phyloP scores from a whole-genome alignment of 2,888 invertebrate species.

The Elaeidobius kamerunicus region DNA sequence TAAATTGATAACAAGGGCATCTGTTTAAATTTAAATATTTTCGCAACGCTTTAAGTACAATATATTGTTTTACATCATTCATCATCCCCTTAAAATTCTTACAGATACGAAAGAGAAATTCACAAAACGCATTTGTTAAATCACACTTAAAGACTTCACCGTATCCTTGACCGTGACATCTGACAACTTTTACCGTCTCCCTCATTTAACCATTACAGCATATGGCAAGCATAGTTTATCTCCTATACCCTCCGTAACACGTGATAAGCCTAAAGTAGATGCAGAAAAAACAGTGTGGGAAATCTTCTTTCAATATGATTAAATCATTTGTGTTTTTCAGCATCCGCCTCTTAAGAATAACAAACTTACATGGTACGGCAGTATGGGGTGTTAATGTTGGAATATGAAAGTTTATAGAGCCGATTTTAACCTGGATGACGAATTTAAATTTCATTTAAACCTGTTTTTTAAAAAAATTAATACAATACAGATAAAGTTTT shows the following conservation, averaged over 20 bases:
- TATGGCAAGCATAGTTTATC: constrained; percentile 18
- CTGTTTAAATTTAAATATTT: too few species aligned
- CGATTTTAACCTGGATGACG: too few species aligned
- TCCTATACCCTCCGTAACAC: constrained; percentile 16
- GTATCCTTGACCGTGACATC: neutral
- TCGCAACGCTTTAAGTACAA: too few species aligned
- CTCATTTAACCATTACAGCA: constrained; percentile 3
- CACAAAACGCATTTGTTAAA: too few species aligned
- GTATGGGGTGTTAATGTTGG: constrained; percentile 8
- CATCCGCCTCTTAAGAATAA: constrained; percentile 24
- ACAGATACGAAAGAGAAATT: too few species aligned
- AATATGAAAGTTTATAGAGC: neutral
- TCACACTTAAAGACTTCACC: too few species aligned
- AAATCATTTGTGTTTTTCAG: constrained; percentile 28
- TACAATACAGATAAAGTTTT: too few species aligned
- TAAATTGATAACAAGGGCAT: too few species aligned
- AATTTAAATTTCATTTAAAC: too few species aligned
- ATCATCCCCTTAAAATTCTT: too few species aligned
- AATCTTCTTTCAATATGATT: constrained; percentile 27
- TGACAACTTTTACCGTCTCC: neutral
- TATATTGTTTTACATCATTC: too few species aligned
- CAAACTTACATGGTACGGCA: constrained; percentile 12
- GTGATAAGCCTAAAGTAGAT: constrained; percentile 14
- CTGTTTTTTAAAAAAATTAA: too few species aligned
- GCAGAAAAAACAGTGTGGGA: constrained; percentile 22